Evolutionary conservation across 2,888 invertebrate genomes (phyloP), one percentile per base, ranked within the genome.

Genomic region (Sisyra terminalis): DNA sequence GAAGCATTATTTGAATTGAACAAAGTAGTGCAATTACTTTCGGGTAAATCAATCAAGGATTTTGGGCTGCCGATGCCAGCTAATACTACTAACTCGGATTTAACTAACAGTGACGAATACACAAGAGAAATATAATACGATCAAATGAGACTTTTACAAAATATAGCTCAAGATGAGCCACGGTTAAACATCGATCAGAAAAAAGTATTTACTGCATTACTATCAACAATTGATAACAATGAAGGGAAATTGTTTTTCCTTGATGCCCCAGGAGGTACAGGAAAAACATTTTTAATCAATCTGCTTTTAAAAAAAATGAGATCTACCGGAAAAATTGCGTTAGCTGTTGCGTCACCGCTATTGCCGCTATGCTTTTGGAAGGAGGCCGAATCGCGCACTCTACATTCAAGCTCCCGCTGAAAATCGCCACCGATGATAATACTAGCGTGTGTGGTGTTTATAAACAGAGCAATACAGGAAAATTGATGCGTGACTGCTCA

Each of bases 301-400:
- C 46, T 51, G 17, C 34, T 59, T 24, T 46, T 55, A 31, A 54
- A 53, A 38, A 47, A 52, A 44, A 45, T 56, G 37, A 43, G 55
- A 43, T 46, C 46, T 13, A 47, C 52, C 36, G 48, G 50, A 43
- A 51, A 52, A 43, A 56, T 55, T 44, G 57, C 55, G 3, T 45
- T 60, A 40, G 53, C 58, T 36, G 51, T 59, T 13, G 59, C 58
- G 9, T 59, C 52, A 29, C 57, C 8, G 59, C 58, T 40, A 59
- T 63, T 42, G 55, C 57, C 17, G 54, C 61, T 39, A 59, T 55
- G 34, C 50, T 64, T 41, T 50, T 64, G 31, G 50, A 53, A 47
- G 54, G 57, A 45, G 58, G 57, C 24, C 48, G 55, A 50, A 62
- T 56, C 32, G 54, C 54, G 39, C 58, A 58, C 43, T 54, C 54